Evolutionary conservation across 35 echinoderm and acorn worm species (phyloP).

Genomic region (Ophioderma brevispina): DNA sequence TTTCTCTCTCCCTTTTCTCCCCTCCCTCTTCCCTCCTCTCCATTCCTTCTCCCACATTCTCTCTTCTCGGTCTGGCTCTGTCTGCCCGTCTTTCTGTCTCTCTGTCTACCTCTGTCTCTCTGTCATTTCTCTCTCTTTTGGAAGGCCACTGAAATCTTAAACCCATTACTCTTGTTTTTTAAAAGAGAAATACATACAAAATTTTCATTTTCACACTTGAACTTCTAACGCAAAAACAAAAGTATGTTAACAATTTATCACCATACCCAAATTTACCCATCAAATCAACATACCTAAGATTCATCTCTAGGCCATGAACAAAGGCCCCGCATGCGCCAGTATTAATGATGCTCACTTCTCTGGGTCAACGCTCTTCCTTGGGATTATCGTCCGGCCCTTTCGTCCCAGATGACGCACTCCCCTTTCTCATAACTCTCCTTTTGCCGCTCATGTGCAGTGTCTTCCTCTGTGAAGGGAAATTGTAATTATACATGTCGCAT

Average conservation of each 20-base stretch:
- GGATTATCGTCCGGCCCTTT: constrained; percentile 94
- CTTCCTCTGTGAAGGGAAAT: constrained; percentile 85
- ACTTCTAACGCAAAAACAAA: too few relatives aligned
- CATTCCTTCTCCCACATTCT: background rate
- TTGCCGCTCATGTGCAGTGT: constrained; percentile 90
- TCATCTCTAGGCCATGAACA: constrained; percentile 98
- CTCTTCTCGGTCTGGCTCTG: background rate
- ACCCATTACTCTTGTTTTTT: too few relatives aligned
- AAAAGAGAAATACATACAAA: too few relatives aligned
- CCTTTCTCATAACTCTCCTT: constrained; percentile 85
- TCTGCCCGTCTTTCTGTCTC: background rate
- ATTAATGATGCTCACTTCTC: constrained; percentile 80
- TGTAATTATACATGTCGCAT: too few relatives aligned
- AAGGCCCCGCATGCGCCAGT: constrained; percentile 95
- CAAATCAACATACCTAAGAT: constrained; percentile 86
- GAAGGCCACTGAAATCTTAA: too few relatives aligned
- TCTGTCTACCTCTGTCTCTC: background rate
- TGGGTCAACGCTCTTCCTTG: constrained; percentile 84
- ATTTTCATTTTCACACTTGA: too few relatives aligned
- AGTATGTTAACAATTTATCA: too few relatives aligned
- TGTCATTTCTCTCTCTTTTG: too few relatives aligned
- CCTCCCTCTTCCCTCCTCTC: too few relatives aligned
- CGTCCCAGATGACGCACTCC: constrained; percentile 93
- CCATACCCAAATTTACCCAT: too few relatives aligned
- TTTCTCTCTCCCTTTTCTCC: background rate